A percentile compares a stretch with the other conserved stretches of the same genome.
Evolutionary conservation across 2,797 vertebrate species (phyloP).

Genomic region (Xenopus petersii): DNA sequence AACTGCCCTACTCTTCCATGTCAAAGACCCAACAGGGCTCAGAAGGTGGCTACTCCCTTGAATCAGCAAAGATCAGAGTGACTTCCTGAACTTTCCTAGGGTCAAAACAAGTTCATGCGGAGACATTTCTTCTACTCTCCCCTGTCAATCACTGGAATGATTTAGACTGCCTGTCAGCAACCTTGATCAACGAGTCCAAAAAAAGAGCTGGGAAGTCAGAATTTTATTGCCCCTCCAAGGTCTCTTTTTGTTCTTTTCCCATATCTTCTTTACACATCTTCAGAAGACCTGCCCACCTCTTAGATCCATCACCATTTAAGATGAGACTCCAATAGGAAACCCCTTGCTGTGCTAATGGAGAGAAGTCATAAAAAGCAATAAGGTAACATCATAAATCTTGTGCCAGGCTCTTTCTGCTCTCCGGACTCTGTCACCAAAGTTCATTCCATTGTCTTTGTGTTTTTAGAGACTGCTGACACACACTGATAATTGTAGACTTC

Average conservation of each 20-base stretch:
- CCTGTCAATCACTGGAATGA: conserved; percentile 42
- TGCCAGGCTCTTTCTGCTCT: conserved; percentile 25
- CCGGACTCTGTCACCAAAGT: conserved; percentile 17
- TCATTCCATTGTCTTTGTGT: conserved; percentile 32
- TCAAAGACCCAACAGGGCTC: conserved; percentile 52
- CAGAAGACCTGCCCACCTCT: conserved; percentile 41
- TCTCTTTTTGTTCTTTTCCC: conserved; percentile 3
- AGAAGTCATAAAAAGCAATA: conserved; percentile 43
- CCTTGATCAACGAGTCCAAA: conserved; percentile 21
- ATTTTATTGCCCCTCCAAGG: conserved; percentile 35
- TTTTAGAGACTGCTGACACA: conserved; percentile 28
- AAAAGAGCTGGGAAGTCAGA: conserved; percentile 29
- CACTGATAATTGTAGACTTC: neutral
- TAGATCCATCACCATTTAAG: conserved; percentile 44
- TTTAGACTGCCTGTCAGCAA: conserved; percentile 41
- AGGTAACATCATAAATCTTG: conserved; percentile 44
- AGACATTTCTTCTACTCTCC: conserved; percentile 40
- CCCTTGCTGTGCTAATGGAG: conserved; percentile 45
- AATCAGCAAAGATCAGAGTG: conserved; percentile 51
- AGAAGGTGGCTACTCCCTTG: conserved; percentile 39
- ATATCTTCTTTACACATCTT: conserved; percentile 26
- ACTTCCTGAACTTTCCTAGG: conserved; percentile 47
- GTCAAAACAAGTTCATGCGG: conserved; percentile 57
- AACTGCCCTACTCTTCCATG: conserved; percentile 40
- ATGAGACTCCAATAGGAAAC: conserved; percentile 43